phyloP scores from a whole-genome alignment of 1,140 invertebrate genomes.

The Vanessa tameamea region DNA sequence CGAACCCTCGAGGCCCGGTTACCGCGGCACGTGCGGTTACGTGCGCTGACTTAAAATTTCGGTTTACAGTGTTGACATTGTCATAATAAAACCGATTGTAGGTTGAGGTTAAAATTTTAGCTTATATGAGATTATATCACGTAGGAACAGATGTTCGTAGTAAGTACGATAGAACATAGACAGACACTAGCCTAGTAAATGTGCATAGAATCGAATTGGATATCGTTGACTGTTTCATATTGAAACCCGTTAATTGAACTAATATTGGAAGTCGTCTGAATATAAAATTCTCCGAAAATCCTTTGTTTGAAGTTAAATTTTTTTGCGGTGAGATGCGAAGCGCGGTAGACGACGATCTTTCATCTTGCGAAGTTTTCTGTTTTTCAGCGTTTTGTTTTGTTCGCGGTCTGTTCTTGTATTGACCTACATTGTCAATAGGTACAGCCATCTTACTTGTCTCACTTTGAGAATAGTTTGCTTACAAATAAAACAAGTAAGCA shows the following conservation, averaged over 20 bases:
- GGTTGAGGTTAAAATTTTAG: neutral
- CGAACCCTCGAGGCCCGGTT: conserved; percentile 10
- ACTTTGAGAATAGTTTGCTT: neutral
- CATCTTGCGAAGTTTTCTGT: conserved; percentile 1
- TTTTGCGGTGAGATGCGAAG: no score
- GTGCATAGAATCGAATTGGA: no score
- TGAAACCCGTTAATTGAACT: no score
- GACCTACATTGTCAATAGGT: neutral
- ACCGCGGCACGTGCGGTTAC: conserved; percentile 17
- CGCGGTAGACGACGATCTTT: neutral
- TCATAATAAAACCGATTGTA: neutral
- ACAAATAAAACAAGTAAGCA: no score
- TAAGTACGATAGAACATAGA: no score
- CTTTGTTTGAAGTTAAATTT: no score
- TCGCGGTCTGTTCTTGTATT: conserved; percentile 1
- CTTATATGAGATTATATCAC: neutral
- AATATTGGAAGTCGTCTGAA: no score
- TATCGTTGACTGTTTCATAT: no score
- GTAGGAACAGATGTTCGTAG: neutral
- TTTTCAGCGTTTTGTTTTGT: neutral
- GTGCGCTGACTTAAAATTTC: neutral
- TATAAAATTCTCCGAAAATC: no score
- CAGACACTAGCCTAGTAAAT: no score
- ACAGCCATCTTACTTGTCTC: neutral
- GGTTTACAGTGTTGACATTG: conserved; percentile 5